These are phyloP conservation scores for Eristalinus sepulchralis DNA, from an alignment of 2,888 invertebrate genomes.

Conservation along the genomic window DNA sequence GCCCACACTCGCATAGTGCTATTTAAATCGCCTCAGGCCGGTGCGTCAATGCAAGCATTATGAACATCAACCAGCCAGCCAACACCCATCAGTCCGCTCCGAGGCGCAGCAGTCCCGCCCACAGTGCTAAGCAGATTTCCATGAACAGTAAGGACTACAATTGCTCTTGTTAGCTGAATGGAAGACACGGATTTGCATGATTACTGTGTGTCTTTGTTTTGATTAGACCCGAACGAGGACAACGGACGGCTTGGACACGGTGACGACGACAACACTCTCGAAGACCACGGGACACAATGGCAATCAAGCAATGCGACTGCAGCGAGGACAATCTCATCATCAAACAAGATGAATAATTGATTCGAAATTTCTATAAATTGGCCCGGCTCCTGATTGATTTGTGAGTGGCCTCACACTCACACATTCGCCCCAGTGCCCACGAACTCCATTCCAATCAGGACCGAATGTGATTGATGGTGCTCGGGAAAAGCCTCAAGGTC, in stretches of 20 bases:
- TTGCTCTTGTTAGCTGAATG: conserved; percentile 54
- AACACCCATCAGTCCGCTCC: not conserved
- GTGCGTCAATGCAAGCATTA: conserved; percentile 24
- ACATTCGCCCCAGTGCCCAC: not conserved
- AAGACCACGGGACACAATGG: conserved; percentile 25
- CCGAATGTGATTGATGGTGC: conserved; percentile 53
- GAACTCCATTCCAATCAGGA: not conserved
- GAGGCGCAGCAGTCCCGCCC: not conserved
- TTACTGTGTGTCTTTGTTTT: conserved; percentile 65
- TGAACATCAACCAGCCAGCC: not conserved
- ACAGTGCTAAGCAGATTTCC: conserved; percentile 40
- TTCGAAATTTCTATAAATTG: conserved; percentile 60
- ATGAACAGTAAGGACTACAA: conserved; percentile 55
- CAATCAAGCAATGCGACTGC: conserved; percentile 51
- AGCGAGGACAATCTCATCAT: conserved; percentile 26
- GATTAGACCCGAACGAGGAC: conserved; percentile 62
- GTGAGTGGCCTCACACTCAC: not conserved
- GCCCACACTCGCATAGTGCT: not conserved
- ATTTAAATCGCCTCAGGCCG: conserved; percentile 3
- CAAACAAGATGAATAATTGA: conserved; percentile 64
- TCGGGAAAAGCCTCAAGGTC: conserved; percentile 21
- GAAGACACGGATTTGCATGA: conserved; percentile 67
- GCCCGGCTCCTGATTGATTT: conserved; percentile 29
- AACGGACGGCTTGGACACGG: not conserved
- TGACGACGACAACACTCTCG: not conserved